A percentile compares a stretch with the other conserved stretches of the same genome.
These are phyloP conservation scores for Rhabdornis inornatus DNA, from an alignment of 2,113 vertebrate genomes.

Conservation along the genomic window DNA sequence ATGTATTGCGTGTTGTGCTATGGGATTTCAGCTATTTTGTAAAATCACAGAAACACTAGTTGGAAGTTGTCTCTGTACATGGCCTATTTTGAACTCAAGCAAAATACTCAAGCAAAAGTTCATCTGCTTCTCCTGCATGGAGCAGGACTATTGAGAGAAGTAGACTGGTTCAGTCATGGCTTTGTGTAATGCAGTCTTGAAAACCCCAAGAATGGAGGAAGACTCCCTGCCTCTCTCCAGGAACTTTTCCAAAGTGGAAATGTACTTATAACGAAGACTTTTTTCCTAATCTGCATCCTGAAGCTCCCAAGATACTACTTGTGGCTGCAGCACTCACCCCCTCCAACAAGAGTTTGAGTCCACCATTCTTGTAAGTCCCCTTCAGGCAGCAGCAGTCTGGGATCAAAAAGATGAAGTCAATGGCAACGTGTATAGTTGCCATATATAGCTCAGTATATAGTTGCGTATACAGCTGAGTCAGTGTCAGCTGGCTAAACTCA, in stretches of 20 bases:
- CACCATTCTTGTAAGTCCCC: not conserved
- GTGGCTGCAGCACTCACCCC: not conserved
- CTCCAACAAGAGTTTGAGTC: not conserved
- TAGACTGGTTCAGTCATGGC: not conserved
- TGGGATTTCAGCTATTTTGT: not conserved
- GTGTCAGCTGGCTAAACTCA: not conserved
- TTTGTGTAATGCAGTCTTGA: not conserved
- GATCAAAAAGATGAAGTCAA: not conserved
- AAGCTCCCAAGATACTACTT: not conserved
- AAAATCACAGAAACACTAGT: not conserved
- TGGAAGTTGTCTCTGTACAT: not conserved
- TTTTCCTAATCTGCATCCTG: not conserved
- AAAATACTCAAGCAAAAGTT: not conserved
- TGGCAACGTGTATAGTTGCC: too few relatives aligned
- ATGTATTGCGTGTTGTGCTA: not conserved
- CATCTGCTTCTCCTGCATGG: not conserved
- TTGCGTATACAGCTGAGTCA: not conserved
- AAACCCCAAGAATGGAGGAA: not conserved
- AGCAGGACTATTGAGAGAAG: not conserved
- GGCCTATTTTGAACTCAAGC: not conserved
- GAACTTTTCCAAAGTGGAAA: not conserved
- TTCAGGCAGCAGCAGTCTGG: not conserved
- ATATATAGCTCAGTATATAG: too few relatives aligned
- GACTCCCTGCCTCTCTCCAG: not conserved
- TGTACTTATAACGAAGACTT: not conserved